Evolutionary conservation across 2,888 invertebrate species (phyloP).

Genomic region (Aelia acuminata): DNA sequence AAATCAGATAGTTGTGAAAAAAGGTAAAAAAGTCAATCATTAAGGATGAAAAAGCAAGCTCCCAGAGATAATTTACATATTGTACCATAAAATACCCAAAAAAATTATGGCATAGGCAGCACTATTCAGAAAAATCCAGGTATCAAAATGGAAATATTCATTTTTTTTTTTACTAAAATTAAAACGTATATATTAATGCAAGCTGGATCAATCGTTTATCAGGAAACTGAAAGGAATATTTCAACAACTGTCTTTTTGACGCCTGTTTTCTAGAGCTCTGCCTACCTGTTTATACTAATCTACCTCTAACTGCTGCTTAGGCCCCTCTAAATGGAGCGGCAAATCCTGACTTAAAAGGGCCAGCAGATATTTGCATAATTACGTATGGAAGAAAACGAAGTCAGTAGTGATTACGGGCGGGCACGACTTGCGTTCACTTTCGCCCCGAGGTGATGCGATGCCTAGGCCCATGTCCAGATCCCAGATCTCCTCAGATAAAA

Average conservation of each 20-base stretch:
- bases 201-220: too few relatives aligned
- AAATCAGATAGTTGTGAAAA: too few relatives aligned
- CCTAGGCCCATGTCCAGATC: not conserved
- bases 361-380: constrained; percentile 30
- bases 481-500: not conserved
- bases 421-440: constrained; percentile 44
- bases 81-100: too few relatives aligned
- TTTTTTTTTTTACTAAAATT: too few relatives aligned
- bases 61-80: too few relatives aligned
- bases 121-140: too few relatives aligned
- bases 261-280: not conserved
- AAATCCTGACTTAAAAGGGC: constrained; percentile 8
- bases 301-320: not conserved
- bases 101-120: too few relatives aligned
- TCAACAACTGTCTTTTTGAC: not conserved
- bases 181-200: too few relatives aligned
- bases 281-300: not conserved
- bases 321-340: not conserved
- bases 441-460: not conserved
- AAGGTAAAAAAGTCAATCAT: too few relatives aligned
- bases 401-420: not conserved
- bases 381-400: constrained; percentile 18
- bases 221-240: too few relatives aligned
- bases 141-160: too few relatives aligned
- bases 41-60: too few relatives aligned